Percentiles rank a stretch among this genome's conserved stretches.
Conservation (phyloP, 2,113 vertebrate species). For the Leucopternis melanops region DNA sequence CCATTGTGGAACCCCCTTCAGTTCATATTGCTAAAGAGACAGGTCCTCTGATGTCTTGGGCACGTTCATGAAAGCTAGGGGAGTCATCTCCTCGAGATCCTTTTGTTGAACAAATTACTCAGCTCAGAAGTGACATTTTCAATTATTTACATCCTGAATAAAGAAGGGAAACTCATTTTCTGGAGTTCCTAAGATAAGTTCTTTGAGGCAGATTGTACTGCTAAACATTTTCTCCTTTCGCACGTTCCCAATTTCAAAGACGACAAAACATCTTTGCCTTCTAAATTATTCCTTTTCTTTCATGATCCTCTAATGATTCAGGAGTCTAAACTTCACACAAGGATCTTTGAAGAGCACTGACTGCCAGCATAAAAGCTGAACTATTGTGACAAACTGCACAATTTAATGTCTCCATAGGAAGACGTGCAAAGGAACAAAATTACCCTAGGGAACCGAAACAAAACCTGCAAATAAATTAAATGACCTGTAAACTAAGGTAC, state of each 20-base stretch:
- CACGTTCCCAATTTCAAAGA: conserved; percentile 43
- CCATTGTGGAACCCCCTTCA: background rate
- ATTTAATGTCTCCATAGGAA: conserved; percentile 40
- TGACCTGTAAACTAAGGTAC: conserved; percentile 54
- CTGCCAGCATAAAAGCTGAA: conserved; percentile 51
- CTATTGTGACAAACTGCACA: conserved; percentile 45
- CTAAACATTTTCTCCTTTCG: conserved; percentile 41
- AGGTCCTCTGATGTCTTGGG: conserved; percentile 44
- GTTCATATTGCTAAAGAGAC: background rate
- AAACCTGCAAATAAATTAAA: conserved; percentile 44
- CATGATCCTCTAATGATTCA: conserved; percentile 38
- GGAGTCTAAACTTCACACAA: conserved; percentile 36
- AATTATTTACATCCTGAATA: conserved; percentile 58
- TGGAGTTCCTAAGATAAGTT: background rate
- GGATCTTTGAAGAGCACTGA: conserved; percentile 46
- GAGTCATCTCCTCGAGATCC: conserved; percentile 46
- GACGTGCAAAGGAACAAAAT: conserved; percentile 4
- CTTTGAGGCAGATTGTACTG: conserved; percentile 30
- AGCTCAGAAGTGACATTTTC: conserved; percentile 58
- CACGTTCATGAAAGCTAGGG: conserved; percentile 1
- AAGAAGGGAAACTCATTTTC: conserved; percentile 34
- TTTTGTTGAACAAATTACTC: conserved; percentile 68
- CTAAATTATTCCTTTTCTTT: conserved; percentile 62
- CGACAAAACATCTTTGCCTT: conserved; percentile 43
- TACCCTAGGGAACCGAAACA: background rate